Evolutionary conservation across 2,113 vertebrate genomes (phyloP).

Genomic region (Petrocephalus zakoni): DNA sequence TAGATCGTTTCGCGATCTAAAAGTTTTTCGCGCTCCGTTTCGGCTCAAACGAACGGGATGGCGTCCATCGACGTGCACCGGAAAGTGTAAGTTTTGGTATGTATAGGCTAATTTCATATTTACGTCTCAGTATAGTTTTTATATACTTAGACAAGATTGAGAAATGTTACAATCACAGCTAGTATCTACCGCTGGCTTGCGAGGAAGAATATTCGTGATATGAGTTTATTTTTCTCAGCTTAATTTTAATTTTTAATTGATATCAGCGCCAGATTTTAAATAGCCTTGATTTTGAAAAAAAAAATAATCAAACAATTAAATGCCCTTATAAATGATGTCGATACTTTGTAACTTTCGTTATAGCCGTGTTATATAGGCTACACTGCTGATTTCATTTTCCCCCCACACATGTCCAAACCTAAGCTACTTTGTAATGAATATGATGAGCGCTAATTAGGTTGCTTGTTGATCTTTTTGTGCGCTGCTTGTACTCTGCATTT

Average conservation of each 20-base stretch:
- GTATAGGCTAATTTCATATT: background rate
- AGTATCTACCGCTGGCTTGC: background rate
- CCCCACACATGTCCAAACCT: background rate
- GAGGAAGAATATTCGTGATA: background rate
- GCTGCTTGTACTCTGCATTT: background rate
- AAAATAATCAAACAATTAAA: background rate
- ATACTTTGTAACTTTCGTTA: background rate
- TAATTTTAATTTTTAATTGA: background rate
- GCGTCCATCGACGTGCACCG: background rate
- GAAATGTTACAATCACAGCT: background rate
- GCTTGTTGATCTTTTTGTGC: background rate
- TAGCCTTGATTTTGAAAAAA: background rate
- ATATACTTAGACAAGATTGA: background rate
- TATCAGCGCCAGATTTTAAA: background rate
- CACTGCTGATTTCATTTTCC: background rate
- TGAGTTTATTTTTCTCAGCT: background rate
- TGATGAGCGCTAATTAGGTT: background rate
- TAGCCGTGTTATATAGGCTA: background rate
- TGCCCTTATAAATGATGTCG: background rate
- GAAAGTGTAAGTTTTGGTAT: conserved; percentile 15
- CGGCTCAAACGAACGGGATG: background rate
- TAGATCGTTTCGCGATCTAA: background rate
- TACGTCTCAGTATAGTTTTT: background rate
- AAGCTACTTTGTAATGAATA: background rate
- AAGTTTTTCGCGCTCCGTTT: background rate